Percentiles rank a stretch among this genome's conserved stretches.
These are phyloP conservation scores for Hoplodrina blanda DNA, from an alignment of 2,888 invertebrate species.

Conservation along the genomic window DNA sequence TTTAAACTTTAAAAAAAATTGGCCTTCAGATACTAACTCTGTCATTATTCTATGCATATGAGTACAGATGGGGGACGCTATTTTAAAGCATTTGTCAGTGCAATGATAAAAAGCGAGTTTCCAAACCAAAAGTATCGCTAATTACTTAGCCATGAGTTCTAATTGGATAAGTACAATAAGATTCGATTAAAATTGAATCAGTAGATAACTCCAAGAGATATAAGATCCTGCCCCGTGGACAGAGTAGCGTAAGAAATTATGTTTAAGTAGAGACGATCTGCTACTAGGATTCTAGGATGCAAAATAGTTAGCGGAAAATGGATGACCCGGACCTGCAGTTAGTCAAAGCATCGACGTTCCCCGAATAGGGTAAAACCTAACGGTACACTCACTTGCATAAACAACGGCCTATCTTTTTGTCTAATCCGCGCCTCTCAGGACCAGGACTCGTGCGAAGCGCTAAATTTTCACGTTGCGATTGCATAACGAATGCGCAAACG, in stretches of 20 bases:
- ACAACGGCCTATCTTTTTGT: conserved; percentile 40
- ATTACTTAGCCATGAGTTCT: too few species aligned
- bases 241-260: not conserved
- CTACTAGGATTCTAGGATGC: conserved; percentile 17
- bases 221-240: too few species aligned
- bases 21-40: too few species aligned
- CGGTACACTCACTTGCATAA: conserved; percentile 35
- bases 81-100: too few species aligned
- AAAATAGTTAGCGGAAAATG: conserved; percentile 18
- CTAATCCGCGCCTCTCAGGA: conserved; percentile 33
- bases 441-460: conserved; percentile 47
- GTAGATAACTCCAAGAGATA: too few species aligned
- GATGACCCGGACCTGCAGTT: conserved; percentile 16
- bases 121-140: too few species aligned
- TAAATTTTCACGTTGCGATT: conserved; percentile 60
- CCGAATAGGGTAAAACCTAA: conserved; percentile 21
- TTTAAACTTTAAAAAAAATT: too few species aligned
- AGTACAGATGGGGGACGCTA: too few species aligned
- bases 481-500: conserved; percentile 68
- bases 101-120: too few species aligned
- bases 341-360: conserved; percentile 3
- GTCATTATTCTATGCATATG: too few species aligned
- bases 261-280: not conserved
- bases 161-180: too few species aligned
- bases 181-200: too few species aligned